Base-by-base conservation (phyloP, 2,888 invertebrate species). In the Dioctria linearis region DNA sequence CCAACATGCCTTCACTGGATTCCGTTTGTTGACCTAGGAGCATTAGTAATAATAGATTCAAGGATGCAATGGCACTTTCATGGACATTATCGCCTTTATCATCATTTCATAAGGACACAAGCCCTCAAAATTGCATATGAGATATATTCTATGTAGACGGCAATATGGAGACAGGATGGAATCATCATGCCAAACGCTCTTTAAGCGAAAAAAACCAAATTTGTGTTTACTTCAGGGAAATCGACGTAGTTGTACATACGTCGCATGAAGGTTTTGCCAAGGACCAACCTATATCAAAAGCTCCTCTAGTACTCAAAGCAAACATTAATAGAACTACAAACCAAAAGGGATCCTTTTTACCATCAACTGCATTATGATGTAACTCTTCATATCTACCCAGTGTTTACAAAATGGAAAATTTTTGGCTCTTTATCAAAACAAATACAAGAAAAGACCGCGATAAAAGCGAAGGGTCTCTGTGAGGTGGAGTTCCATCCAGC, bases 391-490 rank as follows among this genome's bases (percentile, higher is more conserved):
- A 76, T 63, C 76, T 49, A 63, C 63, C 63, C 76, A 42, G 46
- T 61, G 61, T 76, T 46, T 49, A 39, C 63, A 49, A 76, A 63
- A 49, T 76, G 61, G 49, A n/a, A 63, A 61, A 76, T 76, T 63
- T 49, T 76, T 76, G 76, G 76, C 76, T 63, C 76, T 63, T 76
- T 76, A 76, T 76, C 76, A 76, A 76, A 76, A 63, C 13, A 61
- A 75, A 66, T 37, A 66, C 6, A 43, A 5, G 43, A 46, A 43
- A 25, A 13, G 61, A 13, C 61, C n/a, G 61, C 3, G 13, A 25
- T 8, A 2, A 61, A 13, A 13, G n/a, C 66, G 9, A 43, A 13
- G n/a, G 66, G 3, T 43, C 46, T 43, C 4, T n/a, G 66, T 42
- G 66, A 42, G 66, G 66, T 25, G 43, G 66, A 42, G 42, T 13